Evolutionary conservation across 2,888 invertebrate species (phyloP), one percentile per base, ranked within the genome.

Genomic region (Drosophila imparisetae): DNA sequence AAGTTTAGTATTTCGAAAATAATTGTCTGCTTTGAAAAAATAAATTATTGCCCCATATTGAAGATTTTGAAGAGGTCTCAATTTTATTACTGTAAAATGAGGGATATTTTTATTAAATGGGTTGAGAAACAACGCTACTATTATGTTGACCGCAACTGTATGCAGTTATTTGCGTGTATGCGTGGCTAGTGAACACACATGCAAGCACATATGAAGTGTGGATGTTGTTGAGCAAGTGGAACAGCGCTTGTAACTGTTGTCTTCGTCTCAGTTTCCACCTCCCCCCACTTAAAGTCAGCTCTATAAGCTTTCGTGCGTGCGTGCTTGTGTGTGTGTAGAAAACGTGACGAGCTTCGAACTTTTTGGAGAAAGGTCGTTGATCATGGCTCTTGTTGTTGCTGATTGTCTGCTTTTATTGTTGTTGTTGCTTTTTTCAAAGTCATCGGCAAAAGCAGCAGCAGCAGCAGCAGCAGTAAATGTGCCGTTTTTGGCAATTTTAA

Each of bases 281-380:
- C n/a, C 45, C 24, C 54, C 54, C 24, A 4, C 6, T 15, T 24
- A 45, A 21, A 24, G 48, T 63, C 64, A 27, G n/a, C 40, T 57
- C 71, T 48, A 45, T 32, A 61, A 67, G 24, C 48, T 38, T 68
- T 53, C 57, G 13, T 48, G 34, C 53, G 49, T 30, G 50, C 64
- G 45, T 69, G 54, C 69, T 62, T 62, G 49, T 63, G 30, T 64
- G 52, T 68, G 87, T 85, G 78, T 89, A 90, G 90, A 86, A 88
- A 86, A 90, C 86, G 86, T 86, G 86, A 90, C 88, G 86, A 85
- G 83, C 85, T 80, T 72, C 80, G 75, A 88, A 88, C 89, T 88
- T 83, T 86, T 90, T 80, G 86, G 90, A 86, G 90, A 86, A 86
- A 86, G 86, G 86, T 86, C 86, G 86, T 90, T 86, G 86, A 86